Conservation (phyloP, 2,113 vertebrate species). For the Mus pahari region DNA sequence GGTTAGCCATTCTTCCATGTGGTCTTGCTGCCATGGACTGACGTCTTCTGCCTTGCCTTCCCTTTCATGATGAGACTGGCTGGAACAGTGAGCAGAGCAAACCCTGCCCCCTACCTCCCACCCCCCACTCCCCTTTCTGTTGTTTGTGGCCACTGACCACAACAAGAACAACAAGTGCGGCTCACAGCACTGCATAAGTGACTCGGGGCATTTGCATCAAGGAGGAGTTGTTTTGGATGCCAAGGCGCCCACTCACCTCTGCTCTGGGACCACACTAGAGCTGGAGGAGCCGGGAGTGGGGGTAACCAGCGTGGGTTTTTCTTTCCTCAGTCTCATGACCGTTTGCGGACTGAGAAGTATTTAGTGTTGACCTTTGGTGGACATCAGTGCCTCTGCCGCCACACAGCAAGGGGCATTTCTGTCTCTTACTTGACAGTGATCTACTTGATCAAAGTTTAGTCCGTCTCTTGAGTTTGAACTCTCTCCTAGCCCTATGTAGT, state of each 20-base stretch:
- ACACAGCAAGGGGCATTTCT: neutral
- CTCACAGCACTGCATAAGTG: neutral
- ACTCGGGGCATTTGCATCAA: neutral
- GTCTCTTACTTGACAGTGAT: neutral
- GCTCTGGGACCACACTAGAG: neutral
- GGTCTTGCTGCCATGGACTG: neutral
- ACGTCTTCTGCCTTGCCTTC: neutral
- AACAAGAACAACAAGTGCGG: too few species aligned
- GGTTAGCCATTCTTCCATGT: neutral
- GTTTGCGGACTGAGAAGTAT: slow-evolving; percentile 8
- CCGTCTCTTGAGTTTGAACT: neutral
- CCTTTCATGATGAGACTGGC: neutral
- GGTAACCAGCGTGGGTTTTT: neutral
- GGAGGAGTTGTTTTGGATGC: neutral
- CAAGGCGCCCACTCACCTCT: neutral
- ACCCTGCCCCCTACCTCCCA: too few species aligned
- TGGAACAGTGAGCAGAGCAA: neutral
- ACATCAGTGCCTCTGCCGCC: neutral
- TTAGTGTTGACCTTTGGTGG: neutral
- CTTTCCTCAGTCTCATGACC: slow-evolving; percentile 2
- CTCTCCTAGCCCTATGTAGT: neutral
- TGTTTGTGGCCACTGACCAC: neutral
- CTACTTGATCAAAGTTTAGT: neutral
- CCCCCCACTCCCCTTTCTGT: neutral
- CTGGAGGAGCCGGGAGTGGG: neutral